Evolutionary conservation across 1,140 invertebrate genomes (phyloP).

Genomic region (Zophobas atratus): DNA sequence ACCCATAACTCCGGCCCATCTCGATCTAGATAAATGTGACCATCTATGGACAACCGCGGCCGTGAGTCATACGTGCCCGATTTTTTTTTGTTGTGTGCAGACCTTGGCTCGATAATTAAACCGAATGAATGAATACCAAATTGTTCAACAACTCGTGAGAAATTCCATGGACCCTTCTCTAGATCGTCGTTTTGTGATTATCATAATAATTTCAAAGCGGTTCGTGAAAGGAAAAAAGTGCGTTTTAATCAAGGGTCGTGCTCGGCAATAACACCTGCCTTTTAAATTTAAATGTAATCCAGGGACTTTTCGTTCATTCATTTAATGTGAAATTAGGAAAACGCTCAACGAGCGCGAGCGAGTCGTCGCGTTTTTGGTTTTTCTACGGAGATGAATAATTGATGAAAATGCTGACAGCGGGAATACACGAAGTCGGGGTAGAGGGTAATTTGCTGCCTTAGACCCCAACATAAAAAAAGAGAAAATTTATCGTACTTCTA

Average conservation of each 20-base stretch:
- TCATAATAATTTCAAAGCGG: not conserved
- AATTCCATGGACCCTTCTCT: conserved; percentile 13
- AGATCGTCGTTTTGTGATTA: conserved; percentile 22
- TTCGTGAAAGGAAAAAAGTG: no score
- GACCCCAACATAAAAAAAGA: no score
- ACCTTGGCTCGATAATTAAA: conserved; percentile 51
- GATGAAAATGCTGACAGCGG: no score
- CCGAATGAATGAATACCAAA: conserved; percentile 50
- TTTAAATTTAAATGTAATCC: conserved; percentile 11
- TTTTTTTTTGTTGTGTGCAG: conserved; percentile 14
- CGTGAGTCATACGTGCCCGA: conserved; percentile 34
- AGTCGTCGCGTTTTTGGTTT: no score
- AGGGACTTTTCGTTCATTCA: not conserved
- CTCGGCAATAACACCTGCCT: conserved; percentile 5
- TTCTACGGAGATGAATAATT: no score
- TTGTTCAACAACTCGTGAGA: conserved; percentile 35
- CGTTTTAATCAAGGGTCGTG: no score
- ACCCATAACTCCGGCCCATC: not conserved
- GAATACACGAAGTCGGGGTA: no score
- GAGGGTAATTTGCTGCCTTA: no score
- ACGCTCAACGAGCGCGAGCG: no score
- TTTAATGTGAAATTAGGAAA: no score
- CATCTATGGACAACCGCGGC: not conserved
- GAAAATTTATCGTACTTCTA: no score
- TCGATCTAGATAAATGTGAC: not conserved